phyloP scores from a whole-genome alignment of 1,140 invertebrate species.

The Sipha flava region DNA sequence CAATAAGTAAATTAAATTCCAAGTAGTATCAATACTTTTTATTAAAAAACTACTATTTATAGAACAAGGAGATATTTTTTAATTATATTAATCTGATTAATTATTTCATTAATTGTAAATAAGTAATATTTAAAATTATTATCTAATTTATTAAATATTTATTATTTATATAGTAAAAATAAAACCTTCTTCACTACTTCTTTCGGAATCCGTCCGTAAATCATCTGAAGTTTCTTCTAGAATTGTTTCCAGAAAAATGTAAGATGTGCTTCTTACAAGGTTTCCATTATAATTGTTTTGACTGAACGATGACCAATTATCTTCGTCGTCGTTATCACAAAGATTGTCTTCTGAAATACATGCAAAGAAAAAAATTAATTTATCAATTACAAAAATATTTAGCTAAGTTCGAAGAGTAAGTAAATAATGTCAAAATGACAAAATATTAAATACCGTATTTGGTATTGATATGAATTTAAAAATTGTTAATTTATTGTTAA shows the following conservation, averaged over 20 bases:
- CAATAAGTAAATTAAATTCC: no score
- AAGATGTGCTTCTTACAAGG: constrained; percentile 44
- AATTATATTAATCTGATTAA: neutral
- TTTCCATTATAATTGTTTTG: constrained; percentile 2
- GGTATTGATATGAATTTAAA: no score
- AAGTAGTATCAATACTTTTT: no score
- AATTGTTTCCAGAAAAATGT: constrained; percentile 61
- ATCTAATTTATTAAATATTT: no score
- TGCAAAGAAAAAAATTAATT: neutral
- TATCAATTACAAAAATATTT: neutral
- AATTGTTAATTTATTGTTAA: neutral
- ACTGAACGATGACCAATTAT: constrained; percentile 23
- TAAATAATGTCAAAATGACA: neutral
- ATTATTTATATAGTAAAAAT: no score
- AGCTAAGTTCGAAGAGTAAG: neutral
- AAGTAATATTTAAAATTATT: no score
- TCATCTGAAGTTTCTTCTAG: constrained; percentile 69
- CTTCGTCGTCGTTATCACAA: neutral
- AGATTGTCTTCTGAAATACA: constrained; percentile 4
- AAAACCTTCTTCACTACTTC: constrained; percentile 19
- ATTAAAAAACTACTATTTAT: no score
- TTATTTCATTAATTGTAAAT: no score
- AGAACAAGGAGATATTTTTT: no score
- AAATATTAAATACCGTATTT: no score
- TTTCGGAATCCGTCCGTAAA: constrained; percentile 55